Conservation (phyloP, 1,140 invertebrate genomes). For the Telenomus remus region DNA sequence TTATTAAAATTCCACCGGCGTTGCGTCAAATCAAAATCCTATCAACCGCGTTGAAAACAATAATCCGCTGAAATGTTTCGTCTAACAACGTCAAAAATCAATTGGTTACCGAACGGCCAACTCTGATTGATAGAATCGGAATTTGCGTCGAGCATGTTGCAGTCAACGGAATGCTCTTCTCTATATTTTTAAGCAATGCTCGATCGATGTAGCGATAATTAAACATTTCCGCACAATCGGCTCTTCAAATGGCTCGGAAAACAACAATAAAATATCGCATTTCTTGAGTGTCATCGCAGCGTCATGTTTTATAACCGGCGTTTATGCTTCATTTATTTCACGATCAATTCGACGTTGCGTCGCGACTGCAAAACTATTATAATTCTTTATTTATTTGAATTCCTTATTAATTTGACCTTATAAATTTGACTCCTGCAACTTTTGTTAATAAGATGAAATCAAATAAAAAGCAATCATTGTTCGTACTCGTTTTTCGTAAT, state of each 20-base stretch:
- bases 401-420: no score
- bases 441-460: no score
- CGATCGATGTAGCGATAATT: conserved; percentile 14
- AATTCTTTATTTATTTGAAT: neutral
- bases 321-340: conserved; percentile 11
- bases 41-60: no score
- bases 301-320: conserved; percentile 6
- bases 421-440: no score
- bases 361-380: neutral
- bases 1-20: no score
- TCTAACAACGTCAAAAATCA: no score
- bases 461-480: no score
- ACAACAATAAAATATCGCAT: conserved; percentile 10
- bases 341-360: neutral
- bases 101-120: no score
- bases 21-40: no score
- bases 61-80: no score
- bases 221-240: conserved; percentile 2
- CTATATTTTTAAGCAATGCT: conserved; percentile 13
- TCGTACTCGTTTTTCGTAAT: no score
- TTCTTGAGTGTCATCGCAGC: neutral
- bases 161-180: conserved; percentile 1
- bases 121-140: no score
- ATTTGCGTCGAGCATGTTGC: neutral
- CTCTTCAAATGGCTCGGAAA: conserved; percentile 19